These are phyloP conservation scores for Thomomys bottae DNA, from an alignment of 2,113 vertebrate species.

Conservation along the genomic window DNA sequence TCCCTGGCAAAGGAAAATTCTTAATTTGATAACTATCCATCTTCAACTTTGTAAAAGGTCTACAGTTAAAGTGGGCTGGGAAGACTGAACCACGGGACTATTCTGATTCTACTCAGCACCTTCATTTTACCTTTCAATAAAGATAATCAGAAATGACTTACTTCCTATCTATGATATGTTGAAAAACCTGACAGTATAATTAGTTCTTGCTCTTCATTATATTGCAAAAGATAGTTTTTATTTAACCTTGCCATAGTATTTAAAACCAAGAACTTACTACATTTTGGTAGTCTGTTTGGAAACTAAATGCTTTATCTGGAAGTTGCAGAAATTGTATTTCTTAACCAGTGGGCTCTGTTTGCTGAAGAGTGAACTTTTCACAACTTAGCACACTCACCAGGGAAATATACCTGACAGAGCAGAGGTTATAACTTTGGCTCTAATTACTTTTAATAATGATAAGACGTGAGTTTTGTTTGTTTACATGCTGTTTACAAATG, in stretches of 20 bases:
- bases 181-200: slow-evolving; percentile 15
- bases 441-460: slow-evolving; percentile 88
- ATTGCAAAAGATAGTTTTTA: slow-evolving; percentile 70
- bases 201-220: slow-evolving; percentile 23
- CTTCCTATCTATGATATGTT: background rate
- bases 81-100: background rate
- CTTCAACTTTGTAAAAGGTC: background rate
- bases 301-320: slow-evolving; percentile 70
- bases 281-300: slow-evolving; percentile 72
- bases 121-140: slow-evolving; percentile 41
- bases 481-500: slow-evolving; percentile 99
- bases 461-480: slow-evolving; percentile 95
- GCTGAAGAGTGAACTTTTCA: slow-evolving; percentile 89
- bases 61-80: background rate
- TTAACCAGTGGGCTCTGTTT: slow-evolving; percentile 83
- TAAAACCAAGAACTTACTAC: slow-evolving; percentile 51
- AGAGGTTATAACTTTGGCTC: slow-evolving; percentile 86
- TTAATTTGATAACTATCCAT: slow-evolving; percentile 36
- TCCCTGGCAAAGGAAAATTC: slow-evolving; percentile 39
- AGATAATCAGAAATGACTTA: slow-evolving; percentile 31
- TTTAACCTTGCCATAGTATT: slow-evolving; percentile 61
- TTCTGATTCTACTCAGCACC: background rate
- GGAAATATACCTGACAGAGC: slow-evolving; percentile 86
- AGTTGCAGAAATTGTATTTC: slow-evolving; percentile 73
- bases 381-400: slow-evolving; percentile 91